Percentiles rank a stretch among this genome's conserved stretches.
phyloP scores from a whole-genome alignment of 2,113 vertebrate genomes.

The Puntigrus tetrazona region DNA sequence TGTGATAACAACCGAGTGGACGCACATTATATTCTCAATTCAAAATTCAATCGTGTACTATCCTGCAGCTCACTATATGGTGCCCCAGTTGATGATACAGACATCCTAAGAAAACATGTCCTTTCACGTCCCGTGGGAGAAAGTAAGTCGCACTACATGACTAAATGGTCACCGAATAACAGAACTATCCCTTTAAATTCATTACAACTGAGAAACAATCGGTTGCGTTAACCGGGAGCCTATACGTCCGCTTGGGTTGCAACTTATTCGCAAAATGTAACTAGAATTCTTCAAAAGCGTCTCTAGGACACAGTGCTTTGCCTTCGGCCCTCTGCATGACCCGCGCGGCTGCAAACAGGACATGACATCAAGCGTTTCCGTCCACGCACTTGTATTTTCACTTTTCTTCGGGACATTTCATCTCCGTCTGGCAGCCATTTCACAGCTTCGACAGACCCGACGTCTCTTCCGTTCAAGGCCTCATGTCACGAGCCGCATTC shows the following conservation, averaged over 20 bases:
- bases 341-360: background rate
- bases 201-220: background rate
- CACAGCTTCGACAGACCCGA: slow-evolving; percentile 16
- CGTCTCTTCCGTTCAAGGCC: slow-evolving; percentile 19
- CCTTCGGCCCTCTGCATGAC: background rate
- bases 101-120: background rate
- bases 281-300: background rate
- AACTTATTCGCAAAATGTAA: no score
- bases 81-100: background rate
- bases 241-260: background rate
- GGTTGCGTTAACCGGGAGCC: background rate
- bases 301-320: slow-evolving; percentile 1
- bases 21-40: background rate
- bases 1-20: no score
- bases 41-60: background rate
- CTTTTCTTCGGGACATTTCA: slow-evolving; percentile 23
- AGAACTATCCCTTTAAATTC: background rate
- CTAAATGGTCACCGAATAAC: background rate
- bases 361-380: background rate
- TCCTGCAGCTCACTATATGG: background rate
- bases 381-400: background rate
- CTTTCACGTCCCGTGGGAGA: background rate
- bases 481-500: slow-evolving; percentile 31
- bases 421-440: slow-evolving; percentile 22
- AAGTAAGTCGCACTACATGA: background rate